Percentiles rank a stretch among this genome's conserved stretches.
phyloP scores from a whole-genome alignment of 1,140 invertebrate genomes.

The Akabosia matsudoensis region DNA sequence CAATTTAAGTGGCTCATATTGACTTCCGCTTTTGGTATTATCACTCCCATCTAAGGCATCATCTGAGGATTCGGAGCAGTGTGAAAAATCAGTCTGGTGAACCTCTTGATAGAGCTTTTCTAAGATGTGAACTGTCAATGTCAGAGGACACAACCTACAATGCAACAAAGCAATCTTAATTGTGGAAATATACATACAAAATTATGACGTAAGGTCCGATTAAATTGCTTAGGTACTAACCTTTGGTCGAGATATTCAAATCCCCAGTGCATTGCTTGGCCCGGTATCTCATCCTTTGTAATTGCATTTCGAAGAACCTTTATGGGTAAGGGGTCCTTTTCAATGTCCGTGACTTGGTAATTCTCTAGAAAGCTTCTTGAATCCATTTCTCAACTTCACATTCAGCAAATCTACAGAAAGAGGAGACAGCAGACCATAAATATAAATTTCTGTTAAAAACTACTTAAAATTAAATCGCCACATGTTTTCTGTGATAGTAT shows the following conservation, averaged over 20 bases:
- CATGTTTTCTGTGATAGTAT: too few relatives aligned
- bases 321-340: constrained; percentile 67
- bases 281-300: constrained; percentile 65
- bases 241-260: constrained; percentile 68
- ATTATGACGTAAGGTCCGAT: background rate
- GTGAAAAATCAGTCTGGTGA: background rate
- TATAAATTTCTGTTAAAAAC: too few relatives aligned
- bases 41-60: background rate
- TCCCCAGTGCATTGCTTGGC: constrained; percentile 72
- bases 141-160: background rate
- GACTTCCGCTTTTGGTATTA: constrained; percentile 54
- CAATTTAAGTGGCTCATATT: constrained; percentile 65
- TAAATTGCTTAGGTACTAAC: too few relatives aligned
- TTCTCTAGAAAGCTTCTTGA: constrained; percentile 27
- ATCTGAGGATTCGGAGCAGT: background rate
- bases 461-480: too few relatives aligned
- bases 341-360: constrained; percentile 27
- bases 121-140: background rate
- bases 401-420: background rate
- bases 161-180: too few relatives aligned
- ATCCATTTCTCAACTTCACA: background rate
- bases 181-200: too few relatives aligned
- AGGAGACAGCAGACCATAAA: too few relatives aligned
- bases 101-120: background rate
- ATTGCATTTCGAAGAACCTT: constrained; percentile 66